Conservation (phyloP, 2,888 invertebrate species). For the Apotomis capreana region DNA sequence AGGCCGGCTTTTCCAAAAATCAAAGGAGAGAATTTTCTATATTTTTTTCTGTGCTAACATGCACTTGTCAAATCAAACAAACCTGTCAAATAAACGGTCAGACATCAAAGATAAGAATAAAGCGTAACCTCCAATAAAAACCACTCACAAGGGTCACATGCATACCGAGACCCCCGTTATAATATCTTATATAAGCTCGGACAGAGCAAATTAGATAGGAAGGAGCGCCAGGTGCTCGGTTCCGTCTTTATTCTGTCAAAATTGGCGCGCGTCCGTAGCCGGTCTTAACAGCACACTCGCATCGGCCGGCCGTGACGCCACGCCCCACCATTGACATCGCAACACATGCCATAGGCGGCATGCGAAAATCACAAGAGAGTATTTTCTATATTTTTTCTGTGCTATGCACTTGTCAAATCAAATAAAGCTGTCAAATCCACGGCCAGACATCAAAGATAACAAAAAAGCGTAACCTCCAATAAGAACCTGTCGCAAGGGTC, state of each 20-base stretch:
- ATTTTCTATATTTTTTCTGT: too few relatives aligned
- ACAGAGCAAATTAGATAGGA: slow-evolving; percentile 57
- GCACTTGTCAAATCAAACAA: background rate
- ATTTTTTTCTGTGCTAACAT: too few relatives aligned
- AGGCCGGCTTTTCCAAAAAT: too few relatives aligned
- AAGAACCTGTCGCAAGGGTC: slow-evolving; percentile 51
- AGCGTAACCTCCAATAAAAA: slow-evolving; percentile 33
- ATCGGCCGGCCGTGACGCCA: too few relatives aligned
- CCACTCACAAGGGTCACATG: slow-evolving; percentile 53
- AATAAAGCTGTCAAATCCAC: slow-evolving; percentile 3
- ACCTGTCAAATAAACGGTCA: slow-evolving; percentile 1
- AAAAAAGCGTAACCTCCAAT: slow-evolving; percentile 33
- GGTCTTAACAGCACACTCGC: too few relatives aligned
- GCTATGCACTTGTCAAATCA: background rate
- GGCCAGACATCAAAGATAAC: slow-evolving; percentile 15
- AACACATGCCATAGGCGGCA: too few relatives aligned
- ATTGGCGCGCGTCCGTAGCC: too few relatives aligned
- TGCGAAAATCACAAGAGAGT: too few relatives aligned
- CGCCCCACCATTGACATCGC: too few relatives aligned
- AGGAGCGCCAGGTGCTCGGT: slow-evolving; percentile 58
- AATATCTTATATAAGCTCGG: slow-evolving; percentile 54
- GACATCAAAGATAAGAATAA: slow-evolving; percentile 24
- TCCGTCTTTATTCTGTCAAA: too few relatives aligned
- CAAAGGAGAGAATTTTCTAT: too few relatives aligned
- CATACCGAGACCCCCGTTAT: slow-evolving; percentile 67